Evolutionary conservation across 1,140 invertebrate species (phyloP).

Genomic region (Panulirus ornatus): DNA sequence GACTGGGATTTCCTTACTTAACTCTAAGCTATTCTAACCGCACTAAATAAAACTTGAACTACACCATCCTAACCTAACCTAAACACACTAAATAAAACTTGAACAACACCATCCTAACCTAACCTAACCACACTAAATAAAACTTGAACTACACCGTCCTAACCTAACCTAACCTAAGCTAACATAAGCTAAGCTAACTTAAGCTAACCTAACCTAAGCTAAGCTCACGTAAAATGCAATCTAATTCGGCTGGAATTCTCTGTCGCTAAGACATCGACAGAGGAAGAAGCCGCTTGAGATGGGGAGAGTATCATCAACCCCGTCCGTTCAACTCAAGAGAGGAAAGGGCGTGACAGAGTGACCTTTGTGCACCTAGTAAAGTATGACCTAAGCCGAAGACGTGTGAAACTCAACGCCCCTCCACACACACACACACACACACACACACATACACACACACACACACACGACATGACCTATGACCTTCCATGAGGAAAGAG

Average conservation of each 20-base stretch:
- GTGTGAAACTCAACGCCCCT: neutral
- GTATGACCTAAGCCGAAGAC: too few species aligned
- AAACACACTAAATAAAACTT: neutral
- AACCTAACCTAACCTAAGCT: slow-evolving; percentile 4
- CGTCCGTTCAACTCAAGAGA: too few species aligned
- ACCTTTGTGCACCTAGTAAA: too few species aligned
- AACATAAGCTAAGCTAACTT: too few species aligned
- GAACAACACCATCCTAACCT: neutral
- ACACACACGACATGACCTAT: neutral
- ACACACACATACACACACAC: slow-evolving; percentile 19
- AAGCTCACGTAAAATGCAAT: neutral
- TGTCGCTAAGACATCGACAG: too few species aligned
- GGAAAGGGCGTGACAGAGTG: too few species aligned
- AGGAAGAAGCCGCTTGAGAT: too few species aligned
- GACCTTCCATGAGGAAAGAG: neutral
- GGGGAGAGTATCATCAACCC: too few species aligned
- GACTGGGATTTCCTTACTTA: too few species aligned
- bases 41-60: too few species aligned
- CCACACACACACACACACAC: neutral
- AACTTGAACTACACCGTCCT: neutral
- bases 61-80: neutral
- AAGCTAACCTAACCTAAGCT: neutral
- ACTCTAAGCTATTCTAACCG: too few species aligned
- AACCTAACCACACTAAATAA: neutral
- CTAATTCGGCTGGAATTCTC: too few species aligned